phyloP scores from a whole-genome alignment of 2,888 invertebrate genomes.

The Leptinotarsa rubiginosa region DNA sequence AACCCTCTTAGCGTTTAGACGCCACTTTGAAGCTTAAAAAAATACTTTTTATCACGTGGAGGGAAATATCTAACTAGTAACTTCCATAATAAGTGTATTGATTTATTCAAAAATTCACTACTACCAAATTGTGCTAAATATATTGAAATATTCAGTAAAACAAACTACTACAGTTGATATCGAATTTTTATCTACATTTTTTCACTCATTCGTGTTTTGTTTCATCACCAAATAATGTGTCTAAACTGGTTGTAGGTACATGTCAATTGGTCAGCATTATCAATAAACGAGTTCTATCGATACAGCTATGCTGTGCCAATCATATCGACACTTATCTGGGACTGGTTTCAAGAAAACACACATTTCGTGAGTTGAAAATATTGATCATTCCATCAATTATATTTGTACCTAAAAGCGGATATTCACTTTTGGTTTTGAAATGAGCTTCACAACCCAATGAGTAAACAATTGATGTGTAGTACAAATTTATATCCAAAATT shows the following conservation, averaged over 20 bases:
- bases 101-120: conserved; percentile 49
- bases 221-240: background rate
- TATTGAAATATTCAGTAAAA: conserved; percentile 26
- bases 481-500: no score
- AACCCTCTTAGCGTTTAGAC: conserved; percentile 51
- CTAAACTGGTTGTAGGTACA: background rate
- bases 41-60: conserved; percentile 64
- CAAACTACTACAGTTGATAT: conserved; percentile 21
- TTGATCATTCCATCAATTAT: conserved; percentile 1
- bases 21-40: conserved; percentile 61
- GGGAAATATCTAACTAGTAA: conserved; percentile 58
- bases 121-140: conserved; percentile 56
- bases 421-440: no score
- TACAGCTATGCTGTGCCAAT: no score
- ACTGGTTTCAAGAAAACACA: background rate
- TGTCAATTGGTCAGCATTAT: background rate
- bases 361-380: background rate
- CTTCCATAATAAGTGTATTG: conserved; percentile 46
- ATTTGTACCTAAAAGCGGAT: background rate
- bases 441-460: no score
- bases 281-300: background rate
- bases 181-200: conserved; percentile 1
- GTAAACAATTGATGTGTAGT: no score
- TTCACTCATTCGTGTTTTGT: conserved; percentile 2
- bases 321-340: background rate